Conservation (phyloP, 1,140 invertebrate genomes). For the Bombus consobrinus region DNA sequence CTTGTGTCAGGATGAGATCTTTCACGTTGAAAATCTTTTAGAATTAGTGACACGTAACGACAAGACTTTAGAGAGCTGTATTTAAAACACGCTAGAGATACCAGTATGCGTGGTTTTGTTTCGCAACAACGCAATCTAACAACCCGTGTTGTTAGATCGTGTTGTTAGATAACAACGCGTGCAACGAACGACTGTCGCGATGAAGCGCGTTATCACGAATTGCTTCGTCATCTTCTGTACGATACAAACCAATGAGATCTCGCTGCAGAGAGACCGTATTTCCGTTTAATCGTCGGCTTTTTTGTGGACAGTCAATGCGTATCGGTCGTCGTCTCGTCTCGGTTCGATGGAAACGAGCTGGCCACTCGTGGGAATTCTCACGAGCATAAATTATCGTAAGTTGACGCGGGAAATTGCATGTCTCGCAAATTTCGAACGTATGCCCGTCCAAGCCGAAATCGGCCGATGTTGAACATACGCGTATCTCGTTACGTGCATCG, state of each 20-base stretch:
- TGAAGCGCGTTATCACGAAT: background rate
- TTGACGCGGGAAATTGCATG: slow-evolving; percentile 32
- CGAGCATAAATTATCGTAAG: slow-evolving; percentile 44
- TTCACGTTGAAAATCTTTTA: too few relatives aligned
- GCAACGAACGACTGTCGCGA: background rate
- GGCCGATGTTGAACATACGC: background rate
- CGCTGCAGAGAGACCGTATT: background rate
- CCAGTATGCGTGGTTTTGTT: too few relatives aligned
- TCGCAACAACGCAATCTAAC: too few relatives aligned
- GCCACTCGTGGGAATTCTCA: slow-evolving; percentile 15
- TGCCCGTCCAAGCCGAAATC: background rate
- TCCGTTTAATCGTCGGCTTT: background rate
- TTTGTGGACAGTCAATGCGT: background rate
- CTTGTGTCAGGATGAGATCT: too few relatives aligned
- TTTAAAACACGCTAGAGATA: too few relatives aligned
- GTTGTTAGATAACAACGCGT: too few relatives aligned
- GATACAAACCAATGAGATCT: too few relatives aligned
- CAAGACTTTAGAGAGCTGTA: too few relatives aligned
- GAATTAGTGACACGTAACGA: rapidly evolving
- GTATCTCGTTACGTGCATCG: slow-evolving; percentile 43
- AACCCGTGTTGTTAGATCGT: too few relatives aligned
- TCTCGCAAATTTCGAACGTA: slow-evolving; percentile 8
- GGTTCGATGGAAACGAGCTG: background rate
- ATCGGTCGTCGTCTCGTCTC: slow-evolving; percentile 1
- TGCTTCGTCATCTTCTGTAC: background rate